These are phyloP conservation scores for Phataginus tetradactyla DNA, from an alignment of 2,797 vertebrate species.

Conservation along the genomic window DNA sequence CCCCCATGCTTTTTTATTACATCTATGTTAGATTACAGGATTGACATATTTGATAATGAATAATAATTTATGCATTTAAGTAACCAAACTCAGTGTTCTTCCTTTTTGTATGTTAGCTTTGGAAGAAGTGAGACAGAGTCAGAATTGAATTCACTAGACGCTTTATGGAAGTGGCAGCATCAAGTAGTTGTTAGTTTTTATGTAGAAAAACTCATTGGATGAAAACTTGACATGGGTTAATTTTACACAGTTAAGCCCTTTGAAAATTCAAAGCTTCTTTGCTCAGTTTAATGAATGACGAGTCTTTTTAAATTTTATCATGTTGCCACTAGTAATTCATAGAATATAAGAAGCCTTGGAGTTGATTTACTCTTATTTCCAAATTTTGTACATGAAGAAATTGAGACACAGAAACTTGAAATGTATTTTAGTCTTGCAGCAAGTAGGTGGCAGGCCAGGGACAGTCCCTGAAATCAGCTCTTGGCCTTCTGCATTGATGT, in stretches of 20 bases:
- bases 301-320: background rate
- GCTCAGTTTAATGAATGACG: background rate
- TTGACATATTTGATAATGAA: background rate
- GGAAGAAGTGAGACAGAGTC: background rate
- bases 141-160: background rate
- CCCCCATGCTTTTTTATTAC: background rate
- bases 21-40: background rate
- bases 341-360: background rate
- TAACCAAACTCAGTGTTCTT: background rate
- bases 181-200: background rate
- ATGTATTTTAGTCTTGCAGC: background rate
- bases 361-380: background rate
- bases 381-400: conserved; percentile 30
- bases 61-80: background rate
- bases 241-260: background rate
- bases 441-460: background rate
- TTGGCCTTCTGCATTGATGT: background rate
- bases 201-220: background rate
- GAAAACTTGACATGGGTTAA: background rate
- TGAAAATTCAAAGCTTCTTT: conserved; percentile 11
- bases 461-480: no score
- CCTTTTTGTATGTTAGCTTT: background rate
- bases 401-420: background rate
- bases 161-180: background rate
- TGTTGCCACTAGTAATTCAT: conserved; percentile 34